Base-by-base conservation (phyloP, 2,113 vertebrate species). In the Nesospiza acunhae region DNA sequence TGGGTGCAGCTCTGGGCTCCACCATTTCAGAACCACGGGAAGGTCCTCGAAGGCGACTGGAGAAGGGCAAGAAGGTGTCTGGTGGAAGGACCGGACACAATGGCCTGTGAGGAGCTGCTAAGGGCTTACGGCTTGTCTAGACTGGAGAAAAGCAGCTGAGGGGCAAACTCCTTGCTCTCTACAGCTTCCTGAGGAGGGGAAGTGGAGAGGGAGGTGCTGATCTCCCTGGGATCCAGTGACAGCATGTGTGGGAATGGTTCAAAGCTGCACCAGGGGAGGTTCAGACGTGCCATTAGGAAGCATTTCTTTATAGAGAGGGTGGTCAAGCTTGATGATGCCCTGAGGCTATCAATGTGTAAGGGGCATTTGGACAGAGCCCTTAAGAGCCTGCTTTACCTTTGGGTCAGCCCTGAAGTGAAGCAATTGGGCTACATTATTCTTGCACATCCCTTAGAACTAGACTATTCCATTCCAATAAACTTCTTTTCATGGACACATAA, bases 261-360 rank as follows among this genome's bases (percentile, higher is more conserved):
- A 52, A 37, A 79, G 37, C 47, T 52, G 33, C 0, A 1, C 10
- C 44, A 42, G 9, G 13, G 4, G 4, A 63, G 10, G 30, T 15
- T 67, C 3, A 41, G 20, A 41, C 19, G 8, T 0, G 1, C 7
- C 22, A 6, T 12, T 3, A 56, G 28, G 28, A 83, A 46, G 5
- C 30, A 44, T 15, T 49, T 64, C 22, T 85, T 58, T n/a, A 64
- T 4, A 10, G 3, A 41, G 30, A 33, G 31, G 18, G 42, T 13
- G 11, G 20, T 24, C 20, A 42, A 26, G n/a, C n/a, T 1, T 31
- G 13, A n/a, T 22, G 31, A 11, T 31, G 31, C 31, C 18, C 50
- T 58, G 31, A 80, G 31, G 27, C 50, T 33, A 13, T 44, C 50
- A 44, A 15, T 42, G 35, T 22, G 11, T 13, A 35, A 56, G 21